Percentiles rank a stretch among this genome's conserved stretches.
These are phyloP conservation scores for Champsocephalus esox DNA, from an alignment of 2,797 vertebrate genomes.

Conservation along the genomic window DNA sequence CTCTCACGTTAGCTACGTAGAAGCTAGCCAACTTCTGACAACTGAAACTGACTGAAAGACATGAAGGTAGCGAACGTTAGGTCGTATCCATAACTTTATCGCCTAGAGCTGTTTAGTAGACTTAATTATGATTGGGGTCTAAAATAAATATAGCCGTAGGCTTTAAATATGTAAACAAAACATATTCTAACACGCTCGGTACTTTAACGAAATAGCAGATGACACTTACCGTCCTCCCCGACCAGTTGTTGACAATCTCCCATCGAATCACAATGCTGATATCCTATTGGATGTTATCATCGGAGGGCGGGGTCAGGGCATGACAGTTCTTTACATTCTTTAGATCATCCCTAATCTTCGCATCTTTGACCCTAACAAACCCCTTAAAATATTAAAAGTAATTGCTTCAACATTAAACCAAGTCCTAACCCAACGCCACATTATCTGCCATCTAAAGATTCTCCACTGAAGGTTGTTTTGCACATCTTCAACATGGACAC, in stretches of 20 bases:
- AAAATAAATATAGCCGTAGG: background rate
- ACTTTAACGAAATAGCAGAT: constrained; percentile 19
- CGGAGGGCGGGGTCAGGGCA: constrained; percentile 27
- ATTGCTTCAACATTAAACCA: too few species aligned
- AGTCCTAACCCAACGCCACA: too few species aligned
- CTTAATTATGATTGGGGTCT: background rate
- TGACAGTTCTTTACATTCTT: background rate
- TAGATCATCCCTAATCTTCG: fast-evolving
- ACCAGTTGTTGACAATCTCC: constrained; percentile 74
- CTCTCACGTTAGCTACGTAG: constrained; percentile 53
- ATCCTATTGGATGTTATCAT: constrained; percentile 58
- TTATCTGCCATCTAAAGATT: too few species aligned
- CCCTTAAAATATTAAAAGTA: too few species aligned
- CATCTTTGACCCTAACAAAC: background rate
- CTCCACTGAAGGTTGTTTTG: too few species aligned
- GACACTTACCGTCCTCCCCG: constrained; percentile 52
- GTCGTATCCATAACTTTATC: constrained; percentile 35
- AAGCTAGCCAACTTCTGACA: constrained; percentile 75
- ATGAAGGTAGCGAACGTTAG: constrained; percentile 45
- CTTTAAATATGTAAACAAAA: constrained; percentile 13
- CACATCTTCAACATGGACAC: background rate
- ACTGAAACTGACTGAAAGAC: constrained; percentile 41
- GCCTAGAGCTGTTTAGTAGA: constrained; percentile 22
- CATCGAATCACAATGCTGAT: constrained; percentile 26
- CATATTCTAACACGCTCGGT: background rate